phyloP scores from a whole-genome alignment of 2,888 invertebrate genomes.

The Agriopis marginaria region DNA sequence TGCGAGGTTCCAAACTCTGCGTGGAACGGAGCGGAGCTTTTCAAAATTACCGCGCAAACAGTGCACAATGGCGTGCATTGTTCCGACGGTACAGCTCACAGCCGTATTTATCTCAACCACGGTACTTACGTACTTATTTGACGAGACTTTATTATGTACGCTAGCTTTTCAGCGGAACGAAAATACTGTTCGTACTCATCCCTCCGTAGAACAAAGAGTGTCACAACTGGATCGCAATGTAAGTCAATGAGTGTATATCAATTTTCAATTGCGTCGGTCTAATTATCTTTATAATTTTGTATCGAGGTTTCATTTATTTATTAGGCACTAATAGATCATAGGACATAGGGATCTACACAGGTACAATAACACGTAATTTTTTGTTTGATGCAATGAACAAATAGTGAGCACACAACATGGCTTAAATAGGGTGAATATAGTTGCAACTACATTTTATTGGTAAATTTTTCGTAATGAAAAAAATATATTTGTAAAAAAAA shows the following conservation, averaged over 20 bases:
- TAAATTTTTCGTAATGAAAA: too few species aligned
- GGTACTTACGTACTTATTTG: slow-evolving; percentile 63
- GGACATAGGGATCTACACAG: too few species aligned
- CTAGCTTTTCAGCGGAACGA: slow-evolving; percentile 56
- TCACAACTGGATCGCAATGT: slow-evolving; percentile 32
- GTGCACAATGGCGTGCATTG: slow-evolving; percentile 58
- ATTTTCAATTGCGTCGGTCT: too few species aligned
- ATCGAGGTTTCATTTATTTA: background rate
- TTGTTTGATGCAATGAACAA: too few species aligned
- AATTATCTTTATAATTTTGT: background rate
- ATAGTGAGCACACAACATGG: too few species aligned
- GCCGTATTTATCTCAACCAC: slow-evolving; percentile 56
- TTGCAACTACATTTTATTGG: too few species aligned
- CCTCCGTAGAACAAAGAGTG: slow-evolving; percentile 3
- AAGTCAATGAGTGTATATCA: slow-evolving; percentile 40
- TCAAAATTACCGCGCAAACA: slow-evolving; percentile 65
- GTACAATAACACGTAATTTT: too few species aligned
- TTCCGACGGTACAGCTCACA: slow-evolving; percentile 46
- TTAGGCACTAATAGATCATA: background rate
- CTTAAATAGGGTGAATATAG: too few species aligned
- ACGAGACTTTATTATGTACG: slow-evolving; percentile 67
- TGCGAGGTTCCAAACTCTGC: slow-evolving; percentile 40
- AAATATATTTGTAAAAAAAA: too few species aligned
- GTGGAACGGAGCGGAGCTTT: slow-evolving; percentile 45
- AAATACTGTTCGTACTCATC: slow-evolving; percentile 31